phyloP scores from a whole-genome alignment of 2,888 invertebrate genomes.

The Chironomus riparius region DNA sequence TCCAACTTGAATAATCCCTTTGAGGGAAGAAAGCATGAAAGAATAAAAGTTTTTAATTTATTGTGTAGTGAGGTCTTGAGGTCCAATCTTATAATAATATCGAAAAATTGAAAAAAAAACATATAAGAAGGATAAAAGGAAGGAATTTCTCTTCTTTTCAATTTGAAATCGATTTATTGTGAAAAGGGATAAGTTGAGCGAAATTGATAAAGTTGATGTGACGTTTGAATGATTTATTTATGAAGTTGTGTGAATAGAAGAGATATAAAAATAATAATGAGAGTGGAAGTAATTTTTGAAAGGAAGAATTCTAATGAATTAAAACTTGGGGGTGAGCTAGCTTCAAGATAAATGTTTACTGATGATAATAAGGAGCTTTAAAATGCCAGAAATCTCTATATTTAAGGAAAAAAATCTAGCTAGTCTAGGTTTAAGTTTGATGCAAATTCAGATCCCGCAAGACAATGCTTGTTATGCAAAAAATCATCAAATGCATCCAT shows the following conservation, averaged over 20 bases:
- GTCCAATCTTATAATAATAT: not conserved
- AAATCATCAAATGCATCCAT: no score
- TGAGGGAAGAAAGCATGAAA: not conserved
- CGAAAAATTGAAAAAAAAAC: not conserved
- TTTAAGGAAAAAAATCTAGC: no score
- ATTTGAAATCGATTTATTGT: not conserved
- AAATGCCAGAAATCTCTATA: no score
- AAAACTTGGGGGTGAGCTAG: no score
- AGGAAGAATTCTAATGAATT: no score
- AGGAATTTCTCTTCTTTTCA: not conserved
- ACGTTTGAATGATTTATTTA: not conserved
- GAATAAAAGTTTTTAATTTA: constrained; percentile 4
- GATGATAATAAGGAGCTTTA: no score
- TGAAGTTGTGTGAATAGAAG: not conserved
- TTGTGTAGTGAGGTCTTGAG: not conserved
- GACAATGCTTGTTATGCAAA: no score
- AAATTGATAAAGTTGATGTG: constrained; percentile 8
- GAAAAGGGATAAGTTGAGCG: not conserved
- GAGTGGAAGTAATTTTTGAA: not conserved
- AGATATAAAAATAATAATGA: not conserved
- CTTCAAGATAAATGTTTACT: no score
- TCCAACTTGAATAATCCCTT: not conserved
- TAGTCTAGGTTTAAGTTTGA: no score
- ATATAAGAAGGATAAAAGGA: not conserved
- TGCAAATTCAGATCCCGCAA: no score